A percentile compares a stretch with the other conserved stretches of the same genome.
Conservation (phyloP, 2,113 vertebrate genomes). For the Chloropsis hardwickii region DNA sequence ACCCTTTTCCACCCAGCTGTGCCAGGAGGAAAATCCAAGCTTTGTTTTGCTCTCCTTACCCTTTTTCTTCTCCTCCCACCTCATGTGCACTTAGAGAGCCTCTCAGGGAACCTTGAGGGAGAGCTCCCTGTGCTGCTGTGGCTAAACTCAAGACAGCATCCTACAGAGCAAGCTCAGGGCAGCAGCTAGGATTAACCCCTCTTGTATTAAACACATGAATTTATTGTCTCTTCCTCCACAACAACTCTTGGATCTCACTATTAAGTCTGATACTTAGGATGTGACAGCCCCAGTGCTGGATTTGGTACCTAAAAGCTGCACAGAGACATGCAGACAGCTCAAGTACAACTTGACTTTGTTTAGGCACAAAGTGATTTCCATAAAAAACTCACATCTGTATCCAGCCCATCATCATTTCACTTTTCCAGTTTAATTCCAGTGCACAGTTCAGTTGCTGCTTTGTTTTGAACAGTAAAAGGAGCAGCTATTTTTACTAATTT, state of each 20-base stretch:
- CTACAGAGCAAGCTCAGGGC: not conserved
- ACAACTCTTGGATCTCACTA: not conserved
- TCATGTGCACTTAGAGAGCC: not conserved
- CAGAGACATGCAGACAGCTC: not conserved
- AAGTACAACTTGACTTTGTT: not conserved
- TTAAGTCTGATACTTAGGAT: not conserved
- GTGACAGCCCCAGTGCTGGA: not conserved
- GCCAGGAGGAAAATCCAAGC: not conserved
- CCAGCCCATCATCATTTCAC: fast-evolving
- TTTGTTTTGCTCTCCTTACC: not conserved
- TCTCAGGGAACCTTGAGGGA: not conserved
- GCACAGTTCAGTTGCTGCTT: not conserved
- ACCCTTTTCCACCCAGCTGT: not conserved
- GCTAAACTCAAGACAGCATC: not conserved
- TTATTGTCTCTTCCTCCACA: not conserved
- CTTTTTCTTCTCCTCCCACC: not conserved
- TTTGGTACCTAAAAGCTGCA: not conserved
- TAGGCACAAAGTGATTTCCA: not conserved
- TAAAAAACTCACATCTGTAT: fast-evolving
- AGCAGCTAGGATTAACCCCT: not conserved
- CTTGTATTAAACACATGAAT: not conserved
- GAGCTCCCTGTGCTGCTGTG: not conserved
- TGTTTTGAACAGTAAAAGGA: not conserved
- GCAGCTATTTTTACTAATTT: not conserved
- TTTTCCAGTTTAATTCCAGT: not conserved